Evolutionary conservation across 2,797 vertebrate species (phyloP), one percentile per base, ranked within the genome.

Genomic region (Helostoma temminkii): DNA sequence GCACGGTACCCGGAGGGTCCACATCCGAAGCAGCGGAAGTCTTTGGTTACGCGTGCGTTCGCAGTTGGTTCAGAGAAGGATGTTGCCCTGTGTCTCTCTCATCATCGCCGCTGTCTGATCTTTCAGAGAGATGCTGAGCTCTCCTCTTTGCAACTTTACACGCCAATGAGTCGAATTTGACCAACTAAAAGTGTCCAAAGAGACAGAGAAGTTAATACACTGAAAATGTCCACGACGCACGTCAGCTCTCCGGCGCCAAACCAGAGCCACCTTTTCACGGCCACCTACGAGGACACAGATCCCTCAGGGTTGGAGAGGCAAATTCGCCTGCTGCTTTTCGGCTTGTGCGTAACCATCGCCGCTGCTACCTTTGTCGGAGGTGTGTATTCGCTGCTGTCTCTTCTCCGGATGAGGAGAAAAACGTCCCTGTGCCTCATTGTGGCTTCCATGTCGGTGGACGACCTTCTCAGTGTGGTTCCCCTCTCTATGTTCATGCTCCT

Each of bases 381-480:
- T 54, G 63, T 96, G 42, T 98, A 94, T 78, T 98, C 96, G 0
- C 92, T 99, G 9, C 84, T 94, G 26, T 91, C 93, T 62, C 89
- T 97, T 62, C 85, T 96, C 68, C 94, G 89, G 77, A 95, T 93
- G 94, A 94, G 93, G 67, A 92, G 78, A 43, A 95, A 93, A 82
- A 97, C 94, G 49, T 93, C 93, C 0, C 72, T 98, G 62, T 95
- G 96, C 25, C 80, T 96, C 80, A 94, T 99, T 0, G 96, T 99
- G 85, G 96, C 95, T 57, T 97, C 96, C 49, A 93, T 97, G 94
- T 96, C 96, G 2, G 88, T 96, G 86, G 98, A 98, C 60, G 98
- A 99, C 82, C 92, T 99, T 53, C 89, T 98, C 76, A 95, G 96
- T 37, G 88, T 96, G 68, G 91, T 95, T 22, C 94, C 98, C 0